Evolutionary conservation across 2,888 invertebrate genomes (phyloP), one percentile per base, ranked within the genome.

Genomic region (Scaptomyza caliginosa): DNA sequence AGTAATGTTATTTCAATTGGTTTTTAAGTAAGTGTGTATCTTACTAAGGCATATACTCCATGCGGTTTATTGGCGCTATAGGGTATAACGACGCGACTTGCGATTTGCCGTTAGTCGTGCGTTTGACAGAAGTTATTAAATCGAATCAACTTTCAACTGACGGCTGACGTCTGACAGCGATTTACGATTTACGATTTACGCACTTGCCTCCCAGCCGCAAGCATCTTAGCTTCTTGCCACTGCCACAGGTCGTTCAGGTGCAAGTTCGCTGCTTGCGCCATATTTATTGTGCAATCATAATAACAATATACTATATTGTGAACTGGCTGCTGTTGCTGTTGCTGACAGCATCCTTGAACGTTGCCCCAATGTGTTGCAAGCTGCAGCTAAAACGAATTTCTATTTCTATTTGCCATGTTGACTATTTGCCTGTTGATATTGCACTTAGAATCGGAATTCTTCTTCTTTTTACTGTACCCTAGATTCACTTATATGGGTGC

Each of bases 61-160:
- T 4, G 0, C 16, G 6, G 3, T 2, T 10, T 0, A 1, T 4
- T n/a, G 2, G 2, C 8, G 0, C 16, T 39, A 28, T 23, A 49
- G 64, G 58, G 49, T 72, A 74, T 48, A 34, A 51, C 54, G 71
- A 59, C 58, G 58, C 48, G 45, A 51, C 70, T 72, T 54, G 70
- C 56, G 59, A 56, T 70, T 52, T 59, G 56, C 73, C 59, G 73
- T 72, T 67, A 60, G 66, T 54, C 32, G 45, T 73, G 73, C 62
- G 51, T 60, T 67, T 69, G 81, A 81, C 86, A 86, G 81, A 77
- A 81, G 86, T 81, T 86, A 81, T 81, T 81, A 86, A 86, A 81
- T 81, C 82, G 85, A 81, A 81, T 81, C 85, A 84, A 77, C 62
- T 77, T 51, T 62, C 66, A 81, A 62, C 64, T 71, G 60, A 62